Base-by-base conservation (phyloP, 1,140 invertebrate genomes). In the Scaptomyza hsui region DNA sequence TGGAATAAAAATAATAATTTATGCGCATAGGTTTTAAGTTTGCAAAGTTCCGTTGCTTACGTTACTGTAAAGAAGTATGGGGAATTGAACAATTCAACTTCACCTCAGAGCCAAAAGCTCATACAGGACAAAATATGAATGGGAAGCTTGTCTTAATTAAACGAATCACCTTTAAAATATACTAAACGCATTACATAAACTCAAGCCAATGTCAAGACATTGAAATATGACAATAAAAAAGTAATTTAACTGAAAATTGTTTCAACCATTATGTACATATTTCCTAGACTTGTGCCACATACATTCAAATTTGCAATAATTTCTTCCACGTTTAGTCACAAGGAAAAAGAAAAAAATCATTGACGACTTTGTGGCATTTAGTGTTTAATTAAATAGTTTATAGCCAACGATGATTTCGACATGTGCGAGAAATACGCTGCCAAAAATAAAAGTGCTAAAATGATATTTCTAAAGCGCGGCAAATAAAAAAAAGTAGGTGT, bases 401-500 rank as follows among this genome's bases (percentile, higher is more conserved):
- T n/a, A n/a, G n/a, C n/a, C n/a, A n/a, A 85, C 24, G 19, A 35
- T 10, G 12, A 61, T 80, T 85, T 74, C 81, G 55, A 80, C 77
- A 86, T 85, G 71, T 72, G 78, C 53, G 15, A 63, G 73, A 72
- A 47, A 59, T 39, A 32, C 42, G 52, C 7, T 60, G 52, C 35
- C 1, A 32, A 9, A 12, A 37, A n/a, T 41, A 55, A 55, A 67
- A 61, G 37, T 65, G 51, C 61, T 48, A 65, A 53, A 67, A 53
- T 32, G 13, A 39, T 29, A 57, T 52, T 44, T 13, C 12, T 42
- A 52, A 63, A 60, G 35, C 41, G 62, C 61, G 51, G 60, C 32
- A 47, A 79, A 79, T 59, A 64, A 68, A 79, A 79, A 67, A 71
- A 68, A 74, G 78, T 85, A 72, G 74, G 63, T 67, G 75, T 72